phyloP scores from a whole-genome alignment of 2,797 vertebrate genomes.

The Hephaestus fuliginosus region DNA sequence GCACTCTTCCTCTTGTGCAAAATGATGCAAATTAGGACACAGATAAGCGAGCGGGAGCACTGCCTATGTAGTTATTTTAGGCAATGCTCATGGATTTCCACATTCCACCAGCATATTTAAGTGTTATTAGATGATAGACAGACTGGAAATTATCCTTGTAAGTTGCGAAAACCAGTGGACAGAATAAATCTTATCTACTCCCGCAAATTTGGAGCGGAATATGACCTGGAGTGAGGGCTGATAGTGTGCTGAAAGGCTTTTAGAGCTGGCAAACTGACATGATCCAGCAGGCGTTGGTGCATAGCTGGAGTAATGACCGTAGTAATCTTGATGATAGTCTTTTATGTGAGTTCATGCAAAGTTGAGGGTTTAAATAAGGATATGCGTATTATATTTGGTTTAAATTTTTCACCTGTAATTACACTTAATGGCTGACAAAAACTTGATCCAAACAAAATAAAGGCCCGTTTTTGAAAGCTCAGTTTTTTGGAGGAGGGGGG shows the following conservation, averaged over 20 bases:
- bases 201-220: constrained; percentile 15
- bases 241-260: constrained; percentile 33
- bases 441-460: constrained; percentile 46
- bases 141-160: neutral
- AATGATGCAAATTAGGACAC: constrained; percentile 52
- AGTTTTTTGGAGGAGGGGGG: neutral
- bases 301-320: constrained; percentile 11
- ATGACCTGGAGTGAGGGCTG: neutral
- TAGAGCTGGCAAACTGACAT: constrained; percentile 4
- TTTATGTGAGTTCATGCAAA: constrained; percentile 7
- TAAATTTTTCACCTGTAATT: constrained; percentile 40
- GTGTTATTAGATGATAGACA: constrained; percentile 2
- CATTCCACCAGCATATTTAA: neutral
- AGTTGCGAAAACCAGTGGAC: neutral
- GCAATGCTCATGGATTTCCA: constrained; percentile 7
- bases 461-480: constrained; percentile 24
- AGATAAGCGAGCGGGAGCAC: constrained; percentile 27
- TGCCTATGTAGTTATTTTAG: constrained; percentile 11
- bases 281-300: constrained; percentile 1
- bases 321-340: constrained; percentile 10
- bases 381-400: constrained; percentile 22
- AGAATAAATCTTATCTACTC: constrained; percentile 9
- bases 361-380: constrained; percentile 39
- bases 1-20: constrained; percentile 30
- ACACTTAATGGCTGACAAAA: constrained; percentile 11